Evolutionary conservation across 1,140 invertebrate species (phyloP).

Genomic region (Plectrocnemia conspersa): DNA sequence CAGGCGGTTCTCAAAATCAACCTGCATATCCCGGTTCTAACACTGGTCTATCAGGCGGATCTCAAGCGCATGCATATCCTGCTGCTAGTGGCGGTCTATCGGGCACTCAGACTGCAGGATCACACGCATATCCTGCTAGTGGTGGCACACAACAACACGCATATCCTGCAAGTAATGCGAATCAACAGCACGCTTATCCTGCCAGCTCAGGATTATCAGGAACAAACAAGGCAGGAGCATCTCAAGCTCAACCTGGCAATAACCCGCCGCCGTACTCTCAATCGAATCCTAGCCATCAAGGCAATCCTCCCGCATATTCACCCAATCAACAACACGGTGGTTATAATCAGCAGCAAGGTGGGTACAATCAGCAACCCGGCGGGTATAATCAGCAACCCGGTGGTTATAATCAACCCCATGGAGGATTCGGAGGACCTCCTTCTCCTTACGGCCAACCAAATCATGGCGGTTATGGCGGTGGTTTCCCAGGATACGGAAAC

Average conservation of each 20-base stretch:
- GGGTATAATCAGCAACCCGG: conserved; percentile 13
- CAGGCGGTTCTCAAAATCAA: conserved; percentile 10
- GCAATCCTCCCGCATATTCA: conserved; percentile 30
- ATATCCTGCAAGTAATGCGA: conserved; percentile 16
- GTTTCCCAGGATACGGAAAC: conserved; percentile 1
- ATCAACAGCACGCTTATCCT: conserved; percentile 29
- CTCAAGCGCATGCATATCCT: conserved; percentile 15
- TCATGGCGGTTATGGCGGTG: conserved; percentile 20
- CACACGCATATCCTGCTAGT: conserved; percentile 40
- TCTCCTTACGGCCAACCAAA: conserved; percentile 36
- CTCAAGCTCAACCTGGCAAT: conserved; percentile 34
- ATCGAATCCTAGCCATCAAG: conserved; percentile 30
- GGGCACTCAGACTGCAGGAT: neutral
- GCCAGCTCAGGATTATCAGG: conserved; percentile 21
- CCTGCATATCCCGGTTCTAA: too few species aligned
- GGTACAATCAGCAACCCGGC: conserved; percentile 30
- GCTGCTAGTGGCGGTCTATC: conserved; percentile 16
- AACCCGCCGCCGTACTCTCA: conserved; percentile 23
- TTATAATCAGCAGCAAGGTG: conserved; percentile 17
- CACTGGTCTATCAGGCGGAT: conserved; percentile 13
- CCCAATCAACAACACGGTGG: conserved; percentile 38
- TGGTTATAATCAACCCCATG: conserved; percentile 24
- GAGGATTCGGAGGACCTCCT: conserved; percentile 38
- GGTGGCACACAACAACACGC: conserved; percentile 39
- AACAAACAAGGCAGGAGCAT: conserved; percentile 28